Conservation (phyloP, 1,140 invertebrate species). For the Aphis gossypii region DNA sequence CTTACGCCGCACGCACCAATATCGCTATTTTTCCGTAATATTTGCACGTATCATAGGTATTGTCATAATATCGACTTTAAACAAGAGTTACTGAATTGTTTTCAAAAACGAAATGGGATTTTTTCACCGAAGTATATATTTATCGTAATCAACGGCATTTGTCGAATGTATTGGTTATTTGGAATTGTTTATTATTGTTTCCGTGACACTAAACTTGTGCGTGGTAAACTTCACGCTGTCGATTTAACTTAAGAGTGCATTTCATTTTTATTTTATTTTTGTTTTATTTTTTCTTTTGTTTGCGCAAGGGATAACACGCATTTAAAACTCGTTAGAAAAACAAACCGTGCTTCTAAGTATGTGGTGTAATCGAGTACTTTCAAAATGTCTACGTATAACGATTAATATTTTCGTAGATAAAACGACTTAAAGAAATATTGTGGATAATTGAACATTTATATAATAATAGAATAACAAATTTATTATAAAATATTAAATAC, state of each 20-base stretch:
- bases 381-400: neutral
- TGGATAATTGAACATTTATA: neutral
- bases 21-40: neutral
- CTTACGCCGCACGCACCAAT: neutral
- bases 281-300: neutral
- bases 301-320: neutral
- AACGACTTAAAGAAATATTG: neutral
- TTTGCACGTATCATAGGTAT: neutral
- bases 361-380: neutral
- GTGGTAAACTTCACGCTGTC: neutral
- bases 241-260: neutral
- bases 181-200: neutral
- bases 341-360: neutral
- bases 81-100: neutral
- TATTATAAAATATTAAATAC: neutral
- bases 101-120: constrained; percentile 4
- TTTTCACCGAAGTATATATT: neutral
- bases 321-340: neutral
- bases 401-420: neutral
- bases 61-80: neutral
- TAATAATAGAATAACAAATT: neutral
- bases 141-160: neutral
- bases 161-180: neutral
- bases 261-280: neutral
- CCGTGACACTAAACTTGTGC: neutral